A percentile compares a stretch with the other conserved stretches of the same genome.
These are phyloP conservation scores for Archips xylosteana DNA, from an alignment of 2,888 invertebrate genomes.

Conservation along the genomic window DNA sequence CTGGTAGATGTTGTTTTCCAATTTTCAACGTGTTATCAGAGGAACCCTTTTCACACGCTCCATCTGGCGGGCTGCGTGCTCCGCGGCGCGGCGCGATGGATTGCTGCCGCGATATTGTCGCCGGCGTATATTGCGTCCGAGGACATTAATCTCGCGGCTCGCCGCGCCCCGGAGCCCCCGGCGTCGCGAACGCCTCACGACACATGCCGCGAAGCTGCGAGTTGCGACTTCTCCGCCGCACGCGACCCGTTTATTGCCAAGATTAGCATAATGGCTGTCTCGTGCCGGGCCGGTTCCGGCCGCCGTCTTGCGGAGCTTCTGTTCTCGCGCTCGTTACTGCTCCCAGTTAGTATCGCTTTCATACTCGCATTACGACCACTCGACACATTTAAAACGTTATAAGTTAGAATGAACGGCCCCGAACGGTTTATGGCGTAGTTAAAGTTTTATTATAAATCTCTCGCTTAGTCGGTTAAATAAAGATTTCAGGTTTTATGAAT, in stretches of 20 bases:
- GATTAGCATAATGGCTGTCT: conserved; percentile 52
- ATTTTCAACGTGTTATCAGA: conserved; percentile 20
- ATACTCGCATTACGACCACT: conserved; percentile 1
- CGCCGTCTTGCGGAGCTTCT: conserved; percentile 91
- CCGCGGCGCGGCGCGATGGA: conserved; percentile 16
- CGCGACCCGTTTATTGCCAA: conserved; percentile 49
- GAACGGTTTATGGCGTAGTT: conserved; percentile 28
- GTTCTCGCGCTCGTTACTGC: conserved; percentile 86
- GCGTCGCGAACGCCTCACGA: conserved; percentile 3
- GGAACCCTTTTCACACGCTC: conserved; percentile 27
- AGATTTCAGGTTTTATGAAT: neutral
- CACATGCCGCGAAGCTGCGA: neutral
- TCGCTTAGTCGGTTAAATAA: conserved; percentile 10
- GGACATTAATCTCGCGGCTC: conserved; percentile 25
- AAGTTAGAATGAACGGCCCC: conserved; percentile 16
- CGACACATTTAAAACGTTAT: conserved; percentile 17
- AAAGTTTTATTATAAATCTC: conserved; percentile 16
- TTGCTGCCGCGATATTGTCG: conserved; percentile 25
- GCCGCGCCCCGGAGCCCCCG: neutral
- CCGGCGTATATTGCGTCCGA: conserved; percentile 24
- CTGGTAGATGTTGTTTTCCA: neutral
- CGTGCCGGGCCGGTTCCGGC: conserved; percentile 15
- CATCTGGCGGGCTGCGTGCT: neutral
- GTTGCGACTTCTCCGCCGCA: neutral
- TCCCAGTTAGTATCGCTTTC: conserved; percentile 9